Evolutionary conservation across 2,113 vertebrate genomes (phyloP).

Genomic region (Albula goreensis): DNA sequence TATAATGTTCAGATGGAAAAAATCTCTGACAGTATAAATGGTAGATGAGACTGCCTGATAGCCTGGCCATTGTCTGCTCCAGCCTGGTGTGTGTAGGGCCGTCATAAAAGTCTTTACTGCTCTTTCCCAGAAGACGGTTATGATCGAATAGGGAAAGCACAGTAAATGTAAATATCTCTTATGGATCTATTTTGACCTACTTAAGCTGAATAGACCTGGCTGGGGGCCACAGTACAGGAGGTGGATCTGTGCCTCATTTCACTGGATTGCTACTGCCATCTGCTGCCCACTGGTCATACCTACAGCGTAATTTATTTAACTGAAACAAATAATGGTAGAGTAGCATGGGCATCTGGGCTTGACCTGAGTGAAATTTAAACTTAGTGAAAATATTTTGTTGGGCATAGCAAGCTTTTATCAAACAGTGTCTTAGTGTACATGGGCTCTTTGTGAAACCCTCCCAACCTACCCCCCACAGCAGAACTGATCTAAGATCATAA

Average conservation of each 20-base stretch:
- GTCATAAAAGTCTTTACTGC: conserved; percentile 45
- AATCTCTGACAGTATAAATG: not conserved
- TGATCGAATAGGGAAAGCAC: conserved; percentile 63
- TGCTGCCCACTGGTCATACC: conserved; percentile 44
- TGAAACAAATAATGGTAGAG: not conserved
- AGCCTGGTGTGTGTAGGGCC: conserved; percentile 52
- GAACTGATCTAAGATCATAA: not conserved
- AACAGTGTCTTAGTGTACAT: not conserved
- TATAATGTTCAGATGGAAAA: not conserved
- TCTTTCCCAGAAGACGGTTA: conserved; percentile 45
- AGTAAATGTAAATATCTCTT: conserved; percentile 54
- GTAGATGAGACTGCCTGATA: conserved; percentile 18
- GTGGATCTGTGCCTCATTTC: conserved; percentile 13
- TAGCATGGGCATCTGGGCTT: not conserved
- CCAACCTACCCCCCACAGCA: not conserved
- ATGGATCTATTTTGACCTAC: conserved; percentile 63
- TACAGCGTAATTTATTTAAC: conserved; percentile 22
- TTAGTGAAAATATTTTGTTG: not conserved
- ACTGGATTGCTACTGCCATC: conserved; percentile 49
- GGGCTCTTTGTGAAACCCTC: not conserved
- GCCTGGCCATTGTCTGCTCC: conserved; percentile 50
- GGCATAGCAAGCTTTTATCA: not conserved
- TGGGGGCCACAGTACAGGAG: conserved; percentile 33
- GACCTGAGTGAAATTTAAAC: not conserved
- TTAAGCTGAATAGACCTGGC: conserved; percentile 51